Evolutionary conservation across 2,113 vertebrate species (phyloP), one percentile per base, ranked within the genome.

Genomic region (Crocuta crocuta): DNA sequence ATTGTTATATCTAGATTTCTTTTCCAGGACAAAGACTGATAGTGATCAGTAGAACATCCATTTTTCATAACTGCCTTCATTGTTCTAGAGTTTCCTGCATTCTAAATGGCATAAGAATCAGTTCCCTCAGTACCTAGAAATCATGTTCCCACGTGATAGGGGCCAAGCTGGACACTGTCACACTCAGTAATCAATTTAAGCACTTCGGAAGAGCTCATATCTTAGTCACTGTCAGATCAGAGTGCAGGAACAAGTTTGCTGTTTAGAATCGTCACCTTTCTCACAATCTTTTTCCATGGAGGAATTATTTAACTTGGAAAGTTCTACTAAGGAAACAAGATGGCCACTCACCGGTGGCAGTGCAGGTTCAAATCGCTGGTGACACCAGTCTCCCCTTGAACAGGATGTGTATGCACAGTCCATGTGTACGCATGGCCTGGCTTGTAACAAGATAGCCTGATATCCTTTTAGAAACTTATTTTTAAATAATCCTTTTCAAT

Each of bases 181-280:
- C 24, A 95, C 71, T 48, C 31, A 58, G 21, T 48, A 68, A 74
- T 96, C 85, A 92, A 97, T 95, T 48, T n/a, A 97, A 79, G 97
- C 76, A 76, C 61, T 95, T 97, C 61, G 92, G 94, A 97, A 96
- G 4, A 97, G 24, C 7, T 65, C 78, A 19, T 73, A 48, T 83
- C 82, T 85, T 76, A 76, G 48, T 86, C 28, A 74, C 91, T 91
- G 96, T 96, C 85, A 82, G 95, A 81, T 95, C 71, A 84, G 73
- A 10, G 63, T 93, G 10, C 61, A 91, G 74, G 90, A 87, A 86
- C 97, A 97, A 76, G 11, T 50, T 98, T 96, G n/a, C 76, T 97
- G 45, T 97, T 98, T 96, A 73, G 89, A 94, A 96, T 53, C 89
- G 19, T 85, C 50, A 43, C 21, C 93, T 98, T 94, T 88, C 68